Conservation (phyloP, 2,888 invertebrate species). For the Chamaedrilus cognettii region DNA sequence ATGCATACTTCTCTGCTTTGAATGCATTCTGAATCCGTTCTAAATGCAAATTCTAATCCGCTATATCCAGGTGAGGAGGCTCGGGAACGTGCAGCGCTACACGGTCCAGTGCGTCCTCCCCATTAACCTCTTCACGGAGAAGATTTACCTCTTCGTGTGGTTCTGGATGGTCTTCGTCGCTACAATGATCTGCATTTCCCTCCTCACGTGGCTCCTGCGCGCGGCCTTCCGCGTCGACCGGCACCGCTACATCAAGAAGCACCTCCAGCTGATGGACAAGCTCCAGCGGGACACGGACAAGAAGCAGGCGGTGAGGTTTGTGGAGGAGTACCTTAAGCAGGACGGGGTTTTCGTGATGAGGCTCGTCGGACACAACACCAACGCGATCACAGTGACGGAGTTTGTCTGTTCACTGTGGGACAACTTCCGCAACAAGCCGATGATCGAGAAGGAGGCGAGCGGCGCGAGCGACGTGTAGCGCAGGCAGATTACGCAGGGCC, state of each 20-base stretch:
- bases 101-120: constrained; percentile 60
- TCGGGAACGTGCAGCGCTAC: constrained; percentile 60
- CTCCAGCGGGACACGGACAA: constrained; percentile 24
- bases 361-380: constrained; percentile 59
- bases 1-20: no score
- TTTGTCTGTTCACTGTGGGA: constrained; percentile 58
- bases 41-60: no score
- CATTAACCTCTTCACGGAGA: constrained; percentile 47
- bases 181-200: constrained; percentile 56
- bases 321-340: constrained; percentile 56
- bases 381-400: constrained; percentile 59
- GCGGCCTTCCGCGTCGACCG: constrained; percentile 31
- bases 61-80: no score
- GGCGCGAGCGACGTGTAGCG: background rate
- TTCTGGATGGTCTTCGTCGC: constrained; percentile 62
- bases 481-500: no score
- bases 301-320: constrained; percentile 43
- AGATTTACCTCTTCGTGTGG: constrained; percentile 62
- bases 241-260: constrained; percentile 38
- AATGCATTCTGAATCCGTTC: no score
- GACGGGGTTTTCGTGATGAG: constrained; percentile 59
- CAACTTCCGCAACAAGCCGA: constrained; percentile 42
- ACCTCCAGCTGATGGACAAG: constrained; percentile 36
- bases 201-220: constrained; percentile 58
- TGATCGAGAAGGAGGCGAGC: constrained; percentile 11